A percentile compares a stretch with the other conserved stretches of the same genome.
These are phyloP conservation scores for Trichogramma pretiosum DNA, from an alignment of 1,140 invertebrate genomes.

Conservation along the genomic window DNA sequence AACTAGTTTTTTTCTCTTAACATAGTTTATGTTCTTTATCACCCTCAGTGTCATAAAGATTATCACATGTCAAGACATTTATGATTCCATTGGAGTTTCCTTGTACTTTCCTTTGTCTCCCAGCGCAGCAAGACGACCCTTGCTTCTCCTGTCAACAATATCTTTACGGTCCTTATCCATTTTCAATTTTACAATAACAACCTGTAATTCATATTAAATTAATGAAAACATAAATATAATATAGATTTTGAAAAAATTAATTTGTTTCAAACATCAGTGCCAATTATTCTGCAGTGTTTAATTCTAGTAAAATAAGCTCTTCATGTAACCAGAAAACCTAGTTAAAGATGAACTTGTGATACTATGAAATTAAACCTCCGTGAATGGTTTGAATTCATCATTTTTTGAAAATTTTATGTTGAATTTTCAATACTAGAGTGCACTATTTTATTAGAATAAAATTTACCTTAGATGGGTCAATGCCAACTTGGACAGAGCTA, in stretches of 20 bases:
- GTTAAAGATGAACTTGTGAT: constrained; percentile 11
- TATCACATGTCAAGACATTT: too few species aligned
- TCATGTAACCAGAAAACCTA: constrained; percentile 35
- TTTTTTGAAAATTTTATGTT: not conserved
- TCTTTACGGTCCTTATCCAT: constrained; percentile 97
- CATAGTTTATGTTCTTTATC: too few species aligned
- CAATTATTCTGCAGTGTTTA: constrained; percentile 36
- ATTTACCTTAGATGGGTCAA: constrained; percentile 93
- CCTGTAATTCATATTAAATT: too few species aligned
- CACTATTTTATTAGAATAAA: not conserved
- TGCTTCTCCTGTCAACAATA: constrained; percentile 90
- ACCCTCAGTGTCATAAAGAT: too few species aligned
- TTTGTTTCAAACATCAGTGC: constrained; percentile 34
- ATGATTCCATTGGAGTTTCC: constrained; percentile 72
- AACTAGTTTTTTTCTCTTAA: too few species aligned
- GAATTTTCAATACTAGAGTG: not conserved
- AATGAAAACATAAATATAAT: not conserved
- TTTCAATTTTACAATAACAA: constrained; percentile 96
- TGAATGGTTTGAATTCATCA: constrained; percentile 45
- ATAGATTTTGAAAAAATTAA: not conserved
- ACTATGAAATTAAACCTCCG: constrained; percentile 30
- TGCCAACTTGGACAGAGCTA: constrained; percentile 95
- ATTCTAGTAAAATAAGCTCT: constrained; percentile 26
- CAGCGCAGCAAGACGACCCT: constrained; percentile 80
- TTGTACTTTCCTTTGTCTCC: constrained; percentile 99